Percentiles rank a stretch among this genome's conserved stretches.
phyloP scores from a whole-genome alignment of 2,113 vertebrate genomes.

The Gadus chalcogrammus region DNA sequence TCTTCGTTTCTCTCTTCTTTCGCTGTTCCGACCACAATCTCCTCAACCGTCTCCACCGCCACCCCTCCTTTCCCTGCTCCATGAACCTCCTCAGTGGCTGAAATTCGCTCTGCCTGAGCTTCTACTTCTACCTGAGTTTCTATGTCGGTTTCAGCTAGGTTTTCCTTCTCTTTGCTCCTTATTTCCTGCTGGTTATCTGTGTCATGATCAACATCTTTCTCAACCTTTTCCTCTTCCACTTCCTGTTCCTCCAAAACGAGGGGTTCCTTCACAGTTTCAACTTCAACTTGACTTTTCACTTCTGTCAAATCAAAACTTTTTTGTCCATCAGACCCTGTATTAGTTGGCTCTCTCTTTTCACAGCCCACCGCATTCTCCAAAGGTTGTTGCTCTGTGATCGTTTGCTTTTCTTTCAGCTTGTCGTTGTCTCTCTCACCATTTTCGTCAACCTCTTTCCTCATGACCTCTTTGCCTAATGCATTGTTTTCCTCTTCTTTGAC shows the following conservation, averaged over 20 bases:
- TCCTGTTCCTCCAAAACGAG: slow-evolving; percentile 15
- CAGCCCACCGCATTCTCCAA: not conserved
- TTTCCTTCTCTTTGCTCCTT: not conserved
- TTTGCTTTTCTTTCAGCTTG: slow-evolving; percentile 10
- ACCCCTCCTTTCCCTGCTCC: slow-evolving; percentile 2
- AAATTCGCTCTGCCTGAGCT: slow-evolving; percentile 7
- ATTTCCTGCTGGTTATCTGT: slow-evolving; percentile 17
- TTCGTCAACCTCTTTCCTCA: not conserved
- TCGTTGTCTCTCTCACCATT: slow-evolving; percentile 7
- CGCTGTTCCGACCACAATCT: not conserved
- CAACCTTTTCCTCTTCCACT: slow-evolving; percentile 3
- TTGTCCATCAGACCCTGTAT: not conserved
- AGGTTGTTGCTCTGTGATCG: not conserved
- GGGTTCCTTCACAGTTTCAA: not conserved
- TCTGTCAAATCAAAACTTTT: not conserved
- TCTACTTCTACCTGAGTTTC: not conserved
- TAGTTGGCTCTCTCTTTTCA: not conserved
- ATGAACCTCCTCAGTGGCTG: slow-evolving; percentile 3
- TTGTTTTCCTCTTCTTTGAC: slow-evolving; percentile 51
- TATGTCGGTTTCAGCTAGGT: not conserved
- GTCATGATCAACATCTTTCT: not conserved
- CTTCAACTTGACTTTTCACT: not conserved
- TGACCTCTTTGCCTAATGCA: slow-evolving; percentile 3
- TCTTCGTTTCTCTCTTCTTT: slow-evolving; percentile 14
- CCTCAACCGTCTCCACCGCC: not conserved